Conservation (phyloP, 2,888 invertebrate species). For the Sericinus montela region DNA sequence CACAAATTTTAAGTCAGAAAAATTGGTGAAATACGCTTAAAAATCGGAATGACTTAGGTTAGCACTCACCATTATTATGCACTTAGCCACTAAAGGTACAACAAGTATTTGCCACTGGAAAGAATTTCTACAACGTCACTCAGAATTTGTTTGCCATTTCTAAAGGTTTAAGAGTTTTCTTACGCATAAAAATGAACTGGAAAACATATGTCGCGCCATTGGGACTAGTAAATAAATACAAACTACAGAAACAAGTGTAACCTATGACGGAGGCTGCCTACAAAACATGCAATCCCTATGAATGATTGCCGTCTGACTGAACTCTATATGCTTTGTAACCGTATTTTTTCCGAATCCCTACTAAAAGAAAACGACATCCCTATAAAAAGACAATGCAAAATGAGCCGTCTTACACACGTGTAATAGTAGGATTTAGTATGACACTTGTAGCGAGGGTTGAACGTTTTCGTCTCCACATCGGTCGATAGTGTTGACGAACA, state of each 20-base stretch:
- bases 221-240: conserved; percentile 54
- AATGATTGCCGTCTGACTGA: conserved; percentile 62
- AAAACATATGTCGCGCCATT: conserved; percentile 41
- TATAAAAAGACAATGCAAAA: conserved; percentile 43
- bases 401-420: conserved; percentile 45
- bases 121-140: conserved; percentile 25
- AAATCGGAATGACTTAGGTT: too few relatives aligned
- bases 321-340: conserved; percentile 48
- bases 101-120: conserved; percentile 16
- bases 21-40: too few relatives aligned
- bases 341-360: conserved; percentile 51
- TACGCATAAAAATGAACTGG: conserved; percentile 26
- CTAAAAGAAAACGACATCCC: conserved; percentile 42
- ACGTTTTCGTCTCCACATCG: conserved; percentile 63
- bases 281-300: conserved; percentile 65
- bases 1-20: too few relatives aligned
- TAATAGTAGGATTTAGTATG: conserved; percentile 56
- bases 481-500: conserved; percentile 76
- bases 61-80: conserved; percentile 12
- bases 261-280: conserved; percentile 51
- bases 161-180: conserved; percentile 28
- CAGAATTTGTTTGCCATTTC: conserved; percentile 37
- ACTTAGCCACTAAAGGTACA: conserved; percentile 10
- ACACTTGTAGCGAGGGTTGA: conserved; percentile 51
- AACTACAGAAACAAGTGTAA: conserved; percentile 53